Base-by-base conservation (phyloP, 2,113 vertebrate genomes). In the Rana temporaria region DNA sequence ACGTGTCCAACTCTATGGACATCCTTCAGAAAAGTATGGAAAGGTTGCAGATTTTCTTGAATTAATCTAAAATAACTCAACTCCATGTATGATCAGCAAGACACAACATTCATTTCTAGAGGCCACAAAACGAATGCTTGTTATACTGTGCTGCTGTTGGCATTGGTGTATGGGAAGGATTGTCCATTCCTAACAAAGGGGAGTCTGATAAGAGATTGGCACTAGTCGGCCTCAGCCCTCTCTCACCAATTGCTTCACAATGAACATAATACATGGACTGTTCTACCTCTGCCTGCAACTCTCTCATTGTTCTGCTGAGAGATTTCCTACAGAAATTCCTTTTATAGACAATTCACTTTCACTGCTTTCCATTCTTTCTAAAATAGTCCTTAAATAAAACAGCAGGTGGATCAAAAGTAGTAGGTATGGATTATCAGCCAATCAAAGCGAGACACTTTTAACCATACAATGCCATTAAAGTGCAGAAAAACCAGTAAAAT, bases 211-310 rank as follows among this genome's bases (percentile, higher is more conserved):
- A 48, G 7, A 9, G 20, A 42, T 22, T 60, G 6, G 68, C 38
- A 34, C 73, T 76, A 30, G 73, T 18, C 19, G 59, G 53, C 30
- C 53, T 19, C 52, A 57, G 38, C 22, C n/a, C 24, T 56, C 22
- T 52, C 17, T 19, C 68, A 20, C n/a, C 4, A 12, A 52, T n/a
- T 52, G n/a, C 53, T 53, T 1, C 67, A 26, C 34, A 6, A 34
- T 7, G 79, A 32, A 55, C 22, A 81, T 60, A 81, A 81, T 63
- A 17, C 57, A 15, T 52, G 5, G 16, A 71, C 71, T 81, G 79
- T 81, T 81, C 57, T 38, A 63, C 79, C 67, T 71, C 79, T 81
- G 57, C 79, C 30, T 53, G 42, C 26, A 81, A 64, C 62, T 53
- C 20, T 38, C 16, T 26, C 30, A 79, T 34, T 53, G 62, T 42